Conservation (phyloP, 2,888 invertebrate species). For the Habroteleia sp. region DNA sequence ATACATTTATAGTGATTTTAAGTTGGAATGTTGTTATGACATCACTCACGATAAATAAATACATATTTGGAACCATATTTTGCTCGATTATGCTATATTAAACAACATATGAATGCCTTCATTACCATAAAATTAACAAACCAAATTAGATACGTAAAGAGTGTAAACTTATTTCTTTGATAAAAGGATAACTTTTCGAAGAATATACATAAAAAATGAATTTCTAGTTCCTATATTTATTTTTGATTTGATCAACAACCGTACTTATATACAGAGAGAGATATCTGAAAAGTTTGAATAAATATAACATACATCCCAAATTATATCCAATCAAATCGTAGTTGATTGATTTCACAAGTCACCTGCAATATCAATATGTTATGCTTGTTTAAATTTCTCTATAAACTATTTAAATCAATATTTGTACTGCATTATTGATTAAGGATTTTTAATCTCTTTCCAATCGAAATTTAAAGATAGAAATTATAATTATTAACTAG, state of each 20-base stretch:
- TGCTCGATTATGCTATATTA: background rate
- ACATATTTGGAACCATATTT: too few species aligned
- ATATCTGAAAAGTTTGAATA: too few species aligned
- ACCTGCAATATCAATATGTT: slow-evolving; percentile 1
- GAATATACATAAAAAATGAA: too few species aligned
- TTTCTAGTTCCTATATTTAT: too few species aligned
- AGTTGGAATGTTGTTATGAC: too few species aligned
- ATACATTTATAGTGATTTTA: too few species aligned
- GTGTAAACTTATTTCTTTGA: background rate
- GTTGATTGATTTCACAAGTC: background rate
- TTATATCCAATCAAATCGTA: too few species aligned
- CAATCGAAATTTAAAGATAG: slow-evolving; percentile 23
- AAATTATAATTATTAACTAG: slow-evolving; percentile 30
- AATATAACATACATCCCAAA: too few species aligned
- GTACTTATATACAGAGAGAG: too few species aligned
- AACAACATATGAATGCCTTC: background rate
- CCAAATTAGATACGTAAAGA: background rate
- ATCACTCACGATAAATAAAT: too few species aligned
- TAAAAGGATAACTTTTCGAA: too few species aligned
- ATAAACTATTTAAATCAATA: slow-evolving; percentile 15
- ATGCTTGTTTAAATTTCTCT: slow-evolving; percentile 4
- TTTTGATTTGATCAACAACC: too few species aligned
- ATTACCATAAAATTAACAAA: slow-evolving; percentile 4
- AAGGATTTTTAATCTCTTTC: slow-evolving; percentile 7
- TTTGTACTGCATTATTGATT: slow-evolving; percentile 25